These are phyloP conservation scores for Catocala fraxini DNA, from an alignment of 2,888 invertebrate species.

Conservation along the genomic window DNA sequence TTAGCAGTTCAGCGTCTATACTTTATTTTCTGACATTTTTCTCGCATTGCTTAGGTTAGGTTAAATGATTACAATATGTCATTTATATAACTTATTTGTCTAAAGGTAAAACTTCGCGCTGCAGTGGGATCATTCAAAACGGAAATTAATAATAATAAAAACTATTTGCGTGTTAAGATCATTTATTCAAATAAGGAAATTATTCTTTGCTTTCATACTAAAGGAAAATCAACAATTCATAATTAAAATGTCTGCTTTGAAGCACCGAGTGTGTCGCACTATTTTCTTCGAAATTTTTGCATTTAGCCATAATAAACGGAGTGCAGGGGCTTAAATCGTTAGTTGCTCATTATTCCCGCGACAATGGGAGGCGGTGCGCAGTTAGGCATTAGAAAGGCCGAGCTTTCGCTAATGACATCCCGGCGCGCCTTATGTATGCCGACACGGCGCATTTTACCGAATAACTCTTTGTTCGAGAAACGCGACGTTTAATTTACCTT, in stretches of 20 bases:
- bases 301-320: constrained; percentile 48
- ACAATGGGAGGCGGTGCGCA: constrained; percentile 81
- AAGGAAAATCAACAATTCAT: not conserved
- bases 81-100: too few species aligned
- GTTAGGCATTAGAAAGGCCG: constrained; percentile 86
- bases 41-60: too few species aligned
- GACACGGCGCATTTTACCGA: constrained; percentile 74
- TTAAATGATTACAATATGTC: too few species aligned
- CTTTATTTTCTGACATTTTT: too few species aligned
- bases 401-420: constrained; percentile 84
- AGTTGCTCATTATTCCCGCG: constrained; percentile 81
- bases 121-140: too few species aligned
- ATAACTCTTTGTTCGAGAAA: constrained; percentile 75
- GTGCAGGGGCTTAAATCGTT: constrained; percentile 75
- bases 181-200: not conserved
- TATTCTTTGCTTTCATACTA: not conserved
- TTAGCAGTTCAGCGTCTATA: too few species aligned
- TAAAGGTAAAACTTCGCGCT: too few species aligned
- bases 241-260: not conserved
- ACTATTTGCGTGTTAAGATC: too few species aligned
- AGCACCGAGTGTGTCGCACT: constrained; percentile 10
- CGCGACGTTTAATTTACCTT: constrained; percentile 52
- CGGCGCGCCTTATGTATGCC: constrained; percentile 66
- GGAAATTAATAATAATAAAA: too few species aligned
- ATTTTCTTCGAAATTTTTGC: constrained; percentile 38